Conservation (phyloP, 2,113 vertebrate genomes). For the Oreochromis spilurus region DNA sequence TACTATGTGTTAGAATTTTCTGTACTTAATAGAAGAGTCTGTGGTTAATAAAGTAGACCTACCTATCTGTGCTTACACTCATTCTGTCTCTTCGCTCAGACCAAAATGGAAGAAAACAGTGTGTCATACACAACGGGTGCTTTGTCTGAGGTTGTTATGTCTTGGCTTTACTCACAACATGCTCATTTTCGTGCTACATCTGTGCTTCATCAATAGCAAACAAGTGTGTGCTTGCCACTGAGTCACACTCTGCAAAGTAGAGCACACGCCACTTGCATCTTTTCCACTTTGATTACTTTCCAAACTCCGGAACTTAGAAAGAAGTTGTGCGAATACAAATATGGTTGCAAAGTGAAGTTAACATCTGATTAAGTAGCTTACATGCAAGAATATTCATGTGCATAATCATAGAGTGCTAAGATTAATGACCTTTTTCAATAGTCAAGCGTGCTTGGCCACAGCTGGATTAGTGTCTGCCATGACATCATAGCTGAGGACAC, state of each 20-base stretch:
- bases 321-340: not conserved
- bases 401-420: not conserved
- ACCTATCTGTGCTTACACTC: not conserved
- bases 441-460: slow-evolving; percentile 30
- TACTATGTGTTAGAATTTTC: not conserved
- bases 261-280: not conserved
- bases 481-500: slow-evolving; percentile 47
- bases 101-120: not conserved
- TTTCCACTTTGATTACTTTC: not conserved
- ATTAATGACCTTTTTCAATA: not conserved
- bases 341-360: not conserved
- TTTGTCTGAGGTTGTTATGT: slow-evolving; percentile 29
- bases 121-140: slow-evolving; percentile 20
- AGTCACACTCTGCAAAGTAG: slow-evolving; percentile 5
- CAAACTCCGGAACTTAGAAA: not conserved
- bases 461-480: slow-evolving; percentile 49
- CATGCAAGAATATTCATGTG: not conserved
- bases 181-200: slow-evolving; percentile 17
- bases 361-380: not conserved
- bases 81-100: not conserved
- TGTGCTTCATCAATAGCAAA: slow-evolving; percentile 45
- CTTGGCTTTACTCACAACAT: slow-evolving; percentile 6
- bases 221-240: slow-evolving; percentile 23
- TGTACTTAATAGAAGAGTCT: not conserved
- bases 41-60: not conserved